Conservation (phyloP, 35 echinoderm and acorn worm genomes). For the Apostichopus californicus region DNA sequence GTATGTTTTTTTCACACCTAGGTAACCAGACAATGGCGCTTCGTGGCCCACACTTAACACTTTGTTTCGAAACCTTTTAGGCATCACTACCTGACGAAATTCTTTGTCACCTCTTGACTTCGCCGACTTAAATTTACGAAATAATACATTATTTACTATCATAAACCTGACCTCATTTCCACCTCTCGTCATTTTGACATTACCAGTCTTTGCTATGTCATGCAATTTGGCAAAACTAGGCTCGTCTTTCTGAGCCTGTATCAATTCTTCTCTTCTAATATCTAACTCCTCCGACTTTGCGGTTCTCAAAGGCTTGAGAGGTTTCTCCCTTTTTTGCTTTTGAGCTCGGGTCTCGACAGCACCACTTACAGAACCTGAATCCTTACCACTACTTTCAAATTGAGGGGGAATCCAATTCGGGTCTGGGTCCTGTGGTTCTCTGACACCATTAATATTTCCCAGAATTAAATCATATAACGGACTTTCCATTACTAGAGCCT, state of each 20-base stretch:
- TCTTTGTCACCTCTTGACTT: not conserved
- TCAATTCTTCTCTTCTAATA: not conserved
- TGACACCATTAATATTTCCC: conserved; percentile 57
- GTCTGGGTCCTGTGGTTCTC: conserved; percentile 47
- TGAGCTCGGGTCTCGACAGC: conserved; percentile 45
- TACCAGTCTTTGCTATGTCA: conserved; percentile 7
- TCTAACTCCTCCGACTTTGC: not conserved
- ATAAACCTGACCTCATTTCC: conserved; percentile 21
- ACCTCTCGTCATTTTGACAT: conserved; percentile 16
- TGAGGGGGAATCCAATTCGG: not conserved
- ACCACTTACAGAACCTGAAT: not conserved
- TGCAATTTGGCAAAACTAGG: not conserved
- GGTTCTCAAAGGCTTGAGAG: conserved; percentile 23
- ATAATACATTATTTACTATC: too few species aligned
- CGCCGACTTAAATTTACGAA: too few species aligned
- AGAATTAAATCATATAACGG: conserved; percentile 78
- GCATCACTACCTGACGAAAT: conserved; percentile 63
- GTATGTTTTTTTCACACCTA: conserved; percentile 58
- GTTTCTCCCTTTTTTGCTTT: conserved; percentile 1
- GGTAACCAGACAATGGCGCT: conserved; percentile 56
- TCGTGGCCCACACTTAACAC: conserved; percentile 70
- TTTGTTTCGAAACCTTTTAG: conserved; percentile 40
- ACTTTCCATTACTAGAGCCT: conserved; percentile 58
- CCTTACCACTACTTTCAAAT: too few species aligned
- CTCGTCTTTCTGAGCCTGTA: conserved; percentile 37